Evolutionary conservation across 2,888 invertebrate species (phyloP).

Genomic region (Melolontha melolontha): DNA sequence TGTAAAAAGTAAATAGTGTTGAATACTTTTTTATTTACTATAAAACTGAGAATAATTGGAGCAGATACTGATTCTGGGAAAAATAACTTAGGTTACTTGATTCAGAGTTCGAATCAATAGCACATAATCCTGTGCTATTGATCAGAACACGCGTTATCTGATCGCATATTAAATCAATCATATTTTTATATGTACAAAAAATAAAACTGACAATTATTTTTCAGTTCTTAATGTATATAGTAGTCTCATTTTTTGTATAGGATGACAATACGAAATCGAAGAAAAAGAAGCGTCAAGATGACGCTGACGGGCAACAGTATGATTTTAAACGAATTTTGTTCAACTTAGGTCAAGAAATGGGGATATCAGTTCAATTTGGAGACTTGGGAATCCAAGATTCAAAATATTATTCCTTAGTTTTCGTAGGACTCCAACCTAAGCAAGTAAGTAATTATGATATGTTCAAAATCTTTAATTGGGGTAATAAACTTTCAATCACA

Average conservation of each 20-base stretch:
- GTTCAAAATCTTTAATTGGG: too few species aligned
- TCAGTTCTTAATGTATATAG: not conserved
- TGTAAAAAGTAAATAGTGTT: too few species aligned
- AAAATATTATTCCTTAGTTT: conserved; percentile 40
- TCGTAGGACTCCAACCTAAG: conserved; percentile 44
- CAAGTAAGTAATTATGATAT: conserved; percentile 46
- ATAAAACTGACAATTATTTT: not conserved
- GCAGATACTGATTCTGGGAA: too few species aligned
- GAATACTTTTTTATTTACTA: too few species aligned
- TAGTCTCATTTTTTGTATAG: conserved; percentile 11
- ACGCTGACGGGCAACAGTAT: conserved; percentile 14
- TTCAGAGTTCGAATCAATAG: too few species aligned
- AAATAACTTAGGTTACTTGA: too few species aligned
- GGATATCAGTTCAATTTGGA: conserved; percentile 43
- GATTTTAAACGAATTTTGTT: conserved; percentile 45
- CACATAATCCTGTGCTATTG: too few species aligned
- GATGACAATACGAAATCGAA: conserved; percentile 24
- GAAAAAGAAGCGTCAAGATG: conserved; percentile 27
- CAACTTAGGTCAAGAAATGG: conserved; percentile 41
- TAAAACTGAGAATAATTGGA: too few species aligned
- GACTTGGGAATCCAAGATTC: conserved; percentile 41
- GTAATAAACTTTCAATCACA: too few species aligned
- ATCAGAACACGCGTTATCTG: too few species aligned
- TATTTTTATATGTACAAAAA: too few species aligned
- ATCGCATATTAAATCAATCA: too few species aligned